Evolutionary conservation across 2,888 invertebrate genomes (phyloP), one percentile per base, ranked within the genome.

Genomic region (Brachypalpus laphriformis): DNA sequence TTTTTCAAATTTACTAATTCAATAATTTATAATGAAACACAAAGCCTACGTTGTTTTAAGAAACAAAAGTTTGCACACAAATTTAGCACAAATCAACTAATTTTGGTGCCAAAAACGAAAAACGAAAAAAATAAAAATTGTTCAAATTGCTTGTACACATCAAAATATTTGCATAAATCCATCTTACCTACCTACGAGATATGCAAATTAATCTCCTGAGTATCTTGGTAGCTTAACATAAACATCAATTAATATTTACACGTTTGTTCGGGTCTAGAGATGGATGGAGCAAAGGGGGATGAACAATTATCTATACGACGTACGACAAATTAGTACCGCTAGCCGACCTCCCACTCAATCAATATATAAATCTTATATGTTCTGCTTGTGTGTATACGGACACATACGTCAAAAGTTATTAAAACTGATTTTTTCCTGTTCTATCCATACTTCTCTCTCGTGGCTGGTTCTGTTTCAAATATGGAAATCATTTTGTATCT

Each of bases 321-420:
- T 70, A 57, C 70, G 80, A 80, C 83, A 80, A 80, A 80, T 83
- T 83, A 70, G 78, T 80, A 75, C 78, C 74, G 83, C 83, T 83
- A 83, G 74, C 40, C 83, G 68, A 57, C 71, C 83, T 83, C 83
- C 80, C 68, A 83, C 83, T 80, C 80, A 65, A 75, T 80, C 80
- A 65, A 82, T 57, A n/a, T 47, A 31, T 40, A n/a, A n/a, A 40
- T 70, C 51, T 57, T 57, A 3, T 42, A 11, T 22, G 9, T 5
- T n/a, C 31, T 45, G n/a, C 70, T 42, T 68, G n/a, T 68, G 34
- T 45, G 34, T 25, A 18, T 28, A 28, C 28, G 16, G 40, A 28
- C 9, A 40, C 37, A 72, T 78, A 42, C 54, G 74, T 80, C 56
- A 65, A 74, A 63, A 70, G 61, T 74, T 80, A 80, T 83, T 82